phyloP scores from a whole-genome alignment of 2,888 invertebrate genomes.

The Craniophora ligustri region DNA sequence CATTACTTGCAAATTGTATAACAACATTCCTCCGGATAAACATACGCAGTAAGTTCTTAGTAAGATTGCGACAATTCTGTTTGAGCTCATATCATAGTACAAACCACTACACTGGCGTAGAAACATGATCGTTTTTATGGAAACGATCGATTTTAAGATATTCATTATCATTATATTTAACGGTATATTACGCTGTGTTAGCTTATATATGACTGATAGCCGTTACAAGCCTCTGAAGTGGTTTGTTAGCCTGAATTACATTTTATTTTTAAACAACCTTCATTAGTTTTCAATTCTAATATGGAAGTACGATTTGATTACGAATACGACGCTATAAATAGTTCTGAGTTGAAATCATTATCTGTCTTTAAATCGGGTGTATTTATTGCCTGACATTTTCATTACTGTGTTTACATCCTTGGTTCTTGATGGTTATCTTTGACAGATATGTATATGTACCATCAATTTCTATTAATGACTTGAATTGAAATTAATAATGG shows the following conservation, averaged over 20 bases:
- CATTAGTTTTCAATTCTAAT: background rate
- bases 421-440: no score
- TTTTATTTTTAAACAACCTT: background rate
- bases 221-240: no score
- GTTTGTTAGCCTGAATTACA: background rate
- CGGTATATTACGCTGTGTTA: background rate
- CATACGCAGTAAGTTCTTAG: background rate
- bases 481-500: no score
- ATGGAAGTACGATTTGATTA: background rate
- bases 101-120: background rate
- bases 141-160: background rate
- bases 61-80: background rate
- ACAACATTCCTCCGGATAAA: background rate
- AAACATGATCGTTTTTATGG: slow-evolving; percentile 5
- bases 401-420: no score
- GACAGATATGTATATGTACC: no score
- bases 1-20: background rate
- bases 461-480: no score
- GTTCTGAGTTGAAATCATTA: background rate
- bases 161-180: background rate
- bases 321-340: no score
- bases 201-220: background rate
- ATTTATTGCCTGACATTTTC: no score
- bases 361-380: background rate
- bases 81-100: slow-evolving; percentile 1